Percentiles rank a stretch among this genome's conserved stretches.
Conservation (phyloP, 2,113 vertebrate genomes). For the Aegypius monachus region DNA sequence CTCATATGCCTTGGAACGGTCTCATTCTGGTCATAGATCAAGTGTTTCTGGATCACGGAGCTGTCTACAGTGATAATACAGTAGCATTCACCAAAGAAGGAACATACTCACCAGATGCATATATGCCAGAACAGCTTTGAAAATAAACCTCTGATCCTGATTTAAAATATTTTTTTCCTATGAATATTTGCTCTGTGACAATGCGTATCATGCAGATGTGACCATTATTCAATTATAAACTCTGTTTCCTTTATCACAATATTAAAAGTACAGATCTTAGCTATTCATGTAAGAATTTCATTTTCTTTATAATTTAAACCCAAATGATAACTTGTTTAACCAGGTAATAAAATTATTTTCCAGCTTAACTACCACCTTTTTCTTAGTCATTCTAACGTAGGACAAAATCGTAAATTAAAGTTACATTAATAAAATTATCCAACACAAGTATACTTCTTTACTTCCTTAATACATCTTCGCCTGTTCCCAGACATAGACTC, state of each 20-base stretch:
- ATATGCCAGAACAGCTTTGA: not conserved
- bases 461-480: conserved; percentile 1
- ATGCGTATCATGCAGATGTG: not conserved
- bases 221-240: not conserved
- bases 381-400: not conserved
- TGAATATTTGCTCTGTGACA: not conserved
- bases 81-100: not conserved
- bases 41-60: not conserved
- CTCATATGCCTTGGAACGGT: not conserved
- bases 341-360: not conserved
- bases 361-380: not conserved
- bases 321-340: not conserved
- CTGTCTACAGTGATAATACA: not conserved
- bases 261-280: not conserved
- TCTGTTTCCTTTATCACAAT: not conserved
- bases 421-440: conserved; percentile 1
- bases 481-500: not conserved
- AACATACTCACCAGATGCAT: not conserved
- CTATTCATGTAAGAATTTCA: not conserved
- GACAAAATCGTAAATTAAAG: not conserved
- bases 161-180: not conserved
- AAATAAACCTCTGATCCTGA: not conserved
- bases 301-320: not conserved
- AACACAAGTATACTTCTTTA: not conserved
- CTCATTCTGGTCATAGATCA: not conserved